Base-by-base conservation (phyloP, 2,888 invertebrate species). In the Chrysotoxum bicinctum region DNA sequence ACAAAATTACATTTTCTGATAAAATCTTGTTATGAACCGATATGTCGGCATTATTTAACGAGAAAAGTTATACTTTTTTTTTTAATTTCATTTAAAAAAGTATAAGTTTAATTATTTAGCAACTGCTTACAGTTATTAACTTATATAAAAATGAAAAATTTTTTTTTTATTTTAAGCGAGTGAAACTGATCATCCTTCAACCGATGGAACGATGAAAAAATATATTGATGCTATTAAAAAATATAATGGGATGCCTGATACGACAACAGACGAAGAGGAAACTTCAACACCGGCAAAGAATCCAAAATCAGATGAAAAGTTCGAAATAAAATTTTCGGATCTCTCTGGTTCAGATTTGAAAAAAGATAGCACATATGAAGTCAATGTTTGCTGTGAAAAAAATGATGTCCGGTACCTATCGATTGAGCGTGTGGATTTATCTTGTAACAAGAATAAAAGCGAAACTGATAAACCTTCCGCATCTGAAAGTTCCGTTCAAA, bases 351-450 rank as follows among this genome's bases (percentile, higher is more conserved):
- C 66, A 1, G 74, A 79, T 60, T 45, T 81, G 1, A 85, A 79
- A 74, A 72, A 75, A 37, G 82, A 87, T 6, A 87, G 74, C 40
- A 40, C 73, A n/a, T 88, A 88, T 35, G 88, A 88, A 77, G 76
- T 88, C 1, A 87, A 80, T 68, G 37, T 88, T 37, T 79, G 66
- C n/a, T 86, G 84, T 32, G 87, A 88, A 30, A 60, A 81, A 45
- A 87, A 87, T 40, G 88, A 88, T 60, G 80, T 88, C 48, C 66
- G 80, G 48, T 88, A 80, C 52, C 72, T 88, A 23, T 87, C 85
- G 10, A 74, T 88, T 23, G 87, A 88, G 73, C 87, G 87, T n/a
- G 23, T 88, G 1, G 79, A 87, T 10, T 12, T 23, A 9, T 45
- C 62, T 12, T 54, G 16, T 35, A 80, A 48, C 26, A 68, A 60